Evolutionary conservation across 2,113 vertebrate genomes (phyloP).

Genomic region (Hydropotes inermis): DNA sequence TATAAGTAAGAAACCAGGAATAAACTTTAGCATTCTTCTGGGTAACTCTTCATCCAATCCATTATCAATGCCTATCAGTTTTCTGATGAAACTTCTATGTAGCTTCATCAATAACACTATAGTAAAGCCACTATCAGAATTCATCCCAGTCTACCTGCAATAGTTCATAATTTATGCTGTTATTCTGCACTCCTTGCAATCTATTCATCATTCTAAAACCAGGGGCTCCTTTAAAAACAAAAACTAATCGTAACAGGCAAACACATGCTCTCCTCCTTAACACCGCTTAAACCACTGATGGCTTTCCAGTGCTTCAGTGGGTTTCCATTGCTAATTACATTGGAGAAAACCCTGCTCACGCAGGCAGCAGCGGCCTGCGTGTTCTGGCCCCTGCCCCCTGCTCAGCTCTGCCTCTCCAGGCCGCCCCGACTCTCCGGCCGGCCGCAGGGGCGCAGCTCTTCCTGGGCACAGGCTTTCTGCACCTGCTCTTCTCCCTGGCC

Average conservation of each 20-base stretch:
- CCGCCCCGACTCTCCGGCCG: accelerated
- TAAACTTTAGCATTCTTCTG: not conserved
- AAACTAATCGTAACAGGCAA: not conserved
- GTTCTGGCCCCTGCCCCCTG: accelerated
- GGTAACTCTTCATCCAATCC: not conserved
- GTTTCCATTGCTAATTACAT: not conserved
- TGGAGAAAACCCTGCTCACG: not conserved
- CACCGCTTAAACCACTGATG: not conserved
- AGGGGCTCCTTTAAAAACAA: not conserved
- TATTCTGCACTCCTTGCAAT: not conserved
- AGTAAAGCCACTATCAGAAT: not conserved
- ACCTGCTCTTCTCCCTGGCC: not conserved
- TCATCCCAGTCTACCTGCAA: not conserved
- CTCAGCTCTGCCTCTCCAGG: not conserved
- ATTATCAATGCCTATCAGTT: not conserved
- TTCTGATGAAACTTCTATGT: not conserved
- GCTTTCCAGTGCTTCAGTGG: not conserved
- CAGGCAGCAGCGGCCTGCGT: accelerated
- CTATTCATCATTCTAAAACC: not conserved
- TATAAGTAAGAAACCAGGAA: not conserved
- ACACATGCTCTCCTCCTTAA: not conserved
- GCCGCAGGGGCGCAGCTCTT: accelerated
- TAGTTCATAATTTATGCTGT: not conserved
- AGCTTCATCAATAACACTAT: not conserved
- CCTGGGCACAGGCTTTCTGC: not conserved